Base-by-base conservation (phyloP, 2,888 invertebrate genomes). In the Quadriops clusia region DNA sequence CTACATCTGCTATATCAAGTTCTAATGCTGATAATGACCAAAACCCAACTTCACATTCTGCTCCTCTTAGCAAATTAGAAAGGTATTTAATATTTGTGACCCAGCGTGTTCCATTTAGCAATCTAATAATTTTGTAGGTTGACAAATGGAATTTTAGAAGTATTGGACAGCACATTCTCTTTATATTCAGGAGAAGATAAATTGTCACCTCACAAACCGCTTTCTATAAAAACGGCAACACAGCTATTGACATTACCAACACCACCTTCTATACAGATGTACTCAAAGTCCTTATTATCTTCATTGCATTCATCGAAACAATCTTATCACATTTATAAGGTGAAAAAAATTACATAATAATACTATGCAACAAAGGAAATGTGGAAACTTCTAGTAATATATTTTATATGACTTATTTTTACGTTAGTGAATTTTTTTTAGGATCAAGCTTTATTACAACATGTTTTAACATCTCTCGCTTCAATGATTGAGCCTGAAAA, bases 311-410 rank as follows among this genome's bases (percentile, higher is more conserved):
- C 76, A 14, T 77, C 77, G 16, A 74, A 77, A 23, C 64, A 72
- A 15, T 59, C 72, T 4, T 94, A 93, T 58, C 87, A 93, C 53
- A 74, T 74, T 45, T 89, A 87, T 53, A 94, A 91, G 70, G n/a
- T n/a, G n/a, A n/a, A n/a, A n/a, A n/a, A n/a, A 22, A 8, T 8
- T 12, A 22, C 13, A 22, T 12, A 22, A 22, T 8, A 13, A 26
- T 14, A 25, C 9, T 8, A 18, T 16, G 12, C 24, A 3, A 13
- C 24, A 12, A 9, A 11, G 24, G 13, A 10, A 4, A n/a, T 13
- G 22, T 3, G 8, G 23, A 22, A 7, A 17, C 15, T 2, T 32
- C 21, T 17, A 14, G 9, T 20, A 5, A 13, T 11, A 3, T 29
- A 23, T 9, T n/a, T 23, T 29, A 25, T 5, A 9, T 8, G 12